Base-by-base conservation (phyloP, 2,797 vertebrate genomes). In the Amazonetta brasiliensis region DNA sequence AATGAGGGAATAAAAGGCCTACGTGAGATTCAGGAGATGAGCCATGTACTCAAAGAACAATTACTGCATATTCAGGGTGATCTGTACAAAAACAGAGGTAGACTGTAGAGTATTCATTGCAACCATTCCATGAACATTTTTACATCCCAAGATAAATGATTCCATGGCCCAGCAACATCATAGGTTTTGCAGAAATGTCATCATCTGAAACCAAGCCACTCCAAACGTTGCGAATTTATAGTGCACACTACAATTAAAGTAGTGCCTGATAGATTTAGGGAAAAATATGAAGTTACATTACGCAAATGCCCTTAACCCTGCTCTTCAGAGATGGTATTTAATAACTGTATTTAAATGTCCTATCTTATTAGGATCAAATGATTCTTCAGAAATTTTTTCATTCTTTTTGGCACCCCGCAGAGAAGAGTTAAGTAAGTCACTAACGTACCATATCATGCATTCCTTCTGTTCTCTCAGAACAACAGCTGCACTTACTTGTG, bases 401-500 rank as follows among this genome's bases (percentile, higher is more conserved):
- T 68, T 54, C 41, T 50, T 68, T 87, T 33, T 28, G 31, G 56
- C 26, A 39, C 58, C 22, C 78, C 72, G 46, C 48, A 81, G 56
- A 58, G 60, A 85, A 85, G 60, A 75, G 37, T 72, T 3, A 33
- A 83, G 11, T 3, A 33, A 83, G 11, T 31, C 85, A 41, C 59
- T 85, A 1, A 90, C 84, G 33, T 72, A 31, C 18, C 4, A 0
- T 31, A 54, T 26, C 16, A 15, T n/a, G 43, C 16, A 39, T 72
- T 78, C 80, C 73, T 84, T 84, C 83, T 6, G 7, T 26, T 88
- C 3, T 0, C 80, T 92, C 59, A 84, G 37, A 90, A 76, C 54
- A 95, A 68, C 75, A 91, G 89, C 82, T 93, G 87, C 58, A 76
- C 37, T 16, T 46, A 86, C 58, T 83, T 86, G 55, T 85, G 87